Conservation (phyloP, 2,797 vertebrate genomes). For the Perodicticus potto region DNA sequence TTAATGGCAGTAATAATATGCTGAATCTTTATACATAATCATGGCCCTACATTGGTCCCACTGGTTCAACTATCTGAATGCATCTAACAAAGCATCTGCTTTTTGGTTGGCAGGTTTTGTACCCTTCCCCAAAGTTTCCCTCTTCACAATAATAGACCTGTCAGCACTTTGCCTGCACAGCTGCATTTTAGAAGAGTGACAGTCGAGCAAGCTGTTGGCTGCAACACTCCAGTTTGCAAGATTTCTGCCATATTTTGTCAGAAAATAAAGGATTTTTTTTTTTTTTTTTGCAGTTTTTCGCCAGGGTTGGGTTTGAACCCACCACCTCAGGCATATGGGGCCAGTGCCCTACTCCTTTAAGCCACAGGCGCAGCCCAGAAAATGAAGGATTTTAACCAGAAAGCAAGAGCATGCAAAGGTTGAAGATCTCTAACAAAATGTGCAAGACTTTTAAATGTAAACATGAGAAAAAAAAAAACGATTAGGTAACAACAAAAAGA, state of each 20-base stretch:
- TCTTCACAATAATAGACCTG: not conserved
- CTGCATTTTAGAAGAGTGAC: not conserved
- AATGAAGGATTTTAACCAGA: not conserved
- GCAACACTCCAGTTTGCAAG: not conserved
- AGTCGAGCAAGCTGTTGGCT: not conserved
- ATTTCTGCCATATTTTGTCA: not conserved
- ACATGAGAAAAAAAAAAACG: not conserved
- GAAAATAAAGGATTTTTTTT: not conserved
- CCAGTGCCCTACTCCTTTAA: too few relatives aligned
- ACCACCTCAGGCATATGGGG: too few relatives aligned
- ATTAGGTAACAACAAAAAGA: not conserved
- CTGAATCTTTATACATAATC: not conserved
- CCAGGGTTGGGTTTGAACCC: too few relatives aligned
- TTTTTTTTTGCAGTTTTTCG: not conserved
- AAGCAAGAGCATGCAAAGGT: not conserved
- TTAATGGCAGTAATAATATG: not conserved
- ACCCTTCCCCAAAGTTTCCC: not conserved
- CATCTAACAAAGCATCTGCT: not conserved
- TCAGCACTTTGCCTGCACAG: not conserved
- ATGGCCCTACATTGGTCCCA: not conserved
- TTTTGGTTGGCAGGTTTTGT: not conserved
- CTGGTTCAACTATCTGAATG: not conserved
- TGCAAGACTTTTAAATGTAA: not conserved
- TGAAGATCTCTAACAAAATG: not conserved
- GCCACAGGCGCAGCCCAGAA: not conserved